Percentiles rank a stretch among this genome's conserved stretches.
These are phyloP conservation scores for Drosophila stalkeri DNA, from an alignment of 2,888 invertebrate genomes.

Conservation along the genomic window DNA sequence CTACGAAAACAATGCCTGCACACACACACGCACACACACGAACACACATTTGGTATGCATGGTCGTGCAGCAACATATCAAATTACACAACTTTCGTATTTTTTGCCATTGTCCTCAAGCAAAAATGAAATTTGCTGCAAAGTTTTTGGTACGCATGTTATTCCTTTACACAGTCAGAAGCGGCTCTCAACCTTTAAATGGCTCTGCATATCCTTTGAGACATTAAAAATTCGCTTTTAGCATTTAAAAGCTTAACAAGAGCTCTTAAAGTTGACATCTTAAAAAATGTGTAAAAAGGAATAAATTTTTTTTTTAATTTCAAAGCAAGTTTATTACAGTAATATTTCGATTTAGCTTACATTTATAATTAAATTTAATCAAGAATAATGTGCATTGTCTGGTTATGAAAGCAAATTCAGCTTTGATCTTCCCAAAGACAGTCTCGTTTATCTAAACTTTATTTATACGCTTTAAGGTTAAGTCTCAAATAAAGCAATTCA, in stretches of 20 bases:
- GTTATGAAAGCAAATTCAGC: background rate
- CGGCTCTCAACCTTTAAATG: background rate
- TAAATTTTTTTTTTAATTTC: background rate
- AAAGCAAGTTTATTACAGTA: background rate
- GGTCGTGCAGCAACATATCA: conserved; percentile 57
- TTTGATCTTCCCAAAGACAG: background rate
- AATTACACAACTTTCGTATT: conserved; percentile 56
- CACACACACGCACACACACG: conserved; percentile 3
- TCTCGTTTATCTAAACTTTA: background rate
- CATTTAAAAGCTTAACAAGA: background rate
- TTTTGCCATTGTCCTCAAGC: conserved; percentile 30
- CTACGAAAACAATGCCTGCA: conserved; percentile 59
- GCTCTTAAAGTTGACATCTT: background rate
- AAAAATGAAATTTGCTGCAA: conserved; percentile 16
- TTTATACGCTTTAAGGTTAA: conserved; percentile 1
- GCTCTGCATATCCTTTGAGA: background rate
- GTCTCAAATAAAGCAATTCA: background rate
- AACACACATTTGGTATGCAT: conserved; percentile 48
- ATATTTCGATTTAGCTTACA: background rate
- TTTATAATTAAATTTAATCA: background rate
- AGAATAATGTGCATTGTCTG: background rate
- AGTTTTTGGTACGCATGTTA: background rate
- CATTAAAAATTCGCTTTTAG: background rate
- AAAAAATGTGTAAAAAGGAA: background rate
- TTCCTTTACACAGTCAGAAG: background rate